Conservation (phyloP, 2,888 invertebrate species). For the Drosophila kuntzei region DNA sequence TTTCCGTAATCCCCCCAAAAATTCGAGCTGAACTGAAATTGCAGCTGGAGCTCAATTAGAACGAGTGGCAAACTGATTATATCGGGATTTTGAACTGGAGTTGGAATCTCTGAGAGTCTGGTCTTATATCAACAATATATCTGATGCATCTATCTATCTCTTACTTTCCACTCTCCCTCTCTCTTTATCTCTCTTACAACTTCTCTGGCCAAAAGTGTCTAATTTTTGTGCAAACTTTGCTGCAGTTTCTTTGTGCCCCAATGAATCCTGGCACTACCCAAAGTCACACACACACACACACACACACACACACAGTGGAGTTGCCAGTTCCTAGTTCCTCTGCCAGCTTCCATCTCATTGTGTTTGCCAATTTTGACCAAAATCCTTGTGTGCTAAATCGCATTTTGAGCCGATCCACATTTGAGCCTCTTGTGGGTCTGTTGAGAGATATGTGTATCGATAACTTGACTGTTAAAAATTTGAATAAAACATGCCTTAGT, state of each 20-base stretch:
- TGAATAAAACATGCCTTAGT: no score
- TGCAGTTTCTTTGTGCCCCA: constrained; percentile 35
- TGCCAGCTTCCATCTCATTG: constrained; percentile 27
- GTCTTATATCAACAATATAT: constrained; percentile 15
- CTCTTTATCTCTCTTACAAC: constrained; percentile 14
- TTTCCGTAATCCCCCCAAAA: neutral
- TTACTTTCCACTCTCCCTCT: neutral
- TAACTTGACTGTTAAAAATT: neutral
- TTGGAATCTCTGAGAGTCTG: neutral
- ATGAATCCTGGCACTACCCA: constrained; percentile 29
- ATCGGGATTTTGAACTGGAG: constrained; percentile 4
- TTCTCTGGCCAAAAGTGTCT: constrained; percentile 47
- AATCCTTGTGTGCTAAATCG: constrained; percentile 32
- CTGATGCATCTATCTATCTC: neutral
- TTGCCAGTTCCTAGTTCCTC: constrained; percentile 1
- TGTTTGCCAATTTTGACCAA: constrained; percentile 42
- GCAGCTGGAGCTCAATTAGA: constrained; percentile 67
- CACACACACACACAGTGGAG: neutral
- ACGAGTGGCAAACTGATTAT: constrained; percentile 59
- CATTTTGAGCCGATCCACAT: constrained; percentile 12
- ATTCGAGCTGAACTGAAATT: constrained; percentile 20
- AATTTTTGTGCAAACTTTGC: constrained; percentile 64
- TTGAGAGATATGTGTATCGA: constrained; percentile 2
- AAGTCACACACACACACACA: neutral
- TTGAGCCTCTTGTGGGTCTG: neutral